Evolutionary conservation across 2,797 vertebrate species (phyloP).

Genomic region (Enteromius thamalakanensis): DNA sequence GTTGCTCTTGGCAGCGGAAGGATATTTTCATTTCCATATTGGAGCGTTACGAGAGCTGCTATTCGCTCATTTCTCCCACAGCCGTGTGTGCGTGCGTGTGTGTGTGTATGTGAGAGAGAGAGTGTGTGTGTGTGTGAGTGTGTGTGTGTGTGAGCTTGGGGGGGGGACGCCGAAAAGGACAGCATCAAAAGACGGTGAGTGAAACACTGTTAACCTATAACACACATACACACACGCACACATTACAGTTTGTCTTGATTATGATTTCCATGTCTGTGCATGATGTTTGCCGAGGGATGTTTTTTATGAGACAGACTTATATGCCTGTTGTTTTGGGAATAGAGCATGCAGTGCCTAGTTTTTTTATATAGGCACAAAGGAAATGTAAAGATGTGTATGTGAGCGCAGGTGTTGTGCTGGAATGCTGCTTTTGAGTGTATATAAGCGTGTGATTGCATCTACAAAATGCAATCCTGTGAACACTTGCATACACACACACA

Average conservation of each 20-base stretch:
- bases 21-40: slow-evolving; percentile 61
- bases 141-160: slow-evolving; percentile 42
- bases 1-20: slow-evolving; percentile 60
- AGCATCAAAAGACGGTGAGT: slow-evolving; percentile 54
- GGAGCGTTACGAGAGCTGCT: slow-evolving; percentile 61
- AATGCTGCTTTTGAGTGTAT: slow-evolving; percentile 31
- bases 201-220: slow-evolving; percentile 24
- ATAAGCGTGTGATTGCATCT: neutral
- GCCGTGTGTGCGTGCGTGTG: slow-evolving; percentile 23
- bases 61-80: slow-evolving; percentile 50
- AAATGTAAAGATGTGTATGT: slow-evolving; percentile 14
- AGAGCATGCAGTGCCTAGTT: neutral
- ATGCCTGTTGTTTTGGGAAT: slow-evolving; percentile 6
- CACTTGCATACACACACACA: slow-evolving; percentile 19
- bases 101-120: slow-evolving; percentile 43
- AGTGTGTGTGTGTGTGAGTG: slow-evolving; percentile 21
- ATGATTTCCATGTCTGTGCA: neutral
- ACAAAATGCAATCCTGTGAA: slow-evolving; percentile 6
- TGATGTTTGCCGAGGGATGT: neutral
- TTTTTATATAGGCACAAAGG: slow-evolving; percentile 22
- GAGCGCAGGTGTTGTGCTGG: slow-evolving; percentile 19
- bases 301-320: neutral
- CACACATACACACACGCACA: slow-evolving; percentile 4
- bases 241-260: slow-evolving; percentile 9
- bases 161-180: slow-evolving; percentile 50